phyloP scores from a whole-genome alignment of 2,888 invertebrate species.

The Conchocele bisecta region DNA sequence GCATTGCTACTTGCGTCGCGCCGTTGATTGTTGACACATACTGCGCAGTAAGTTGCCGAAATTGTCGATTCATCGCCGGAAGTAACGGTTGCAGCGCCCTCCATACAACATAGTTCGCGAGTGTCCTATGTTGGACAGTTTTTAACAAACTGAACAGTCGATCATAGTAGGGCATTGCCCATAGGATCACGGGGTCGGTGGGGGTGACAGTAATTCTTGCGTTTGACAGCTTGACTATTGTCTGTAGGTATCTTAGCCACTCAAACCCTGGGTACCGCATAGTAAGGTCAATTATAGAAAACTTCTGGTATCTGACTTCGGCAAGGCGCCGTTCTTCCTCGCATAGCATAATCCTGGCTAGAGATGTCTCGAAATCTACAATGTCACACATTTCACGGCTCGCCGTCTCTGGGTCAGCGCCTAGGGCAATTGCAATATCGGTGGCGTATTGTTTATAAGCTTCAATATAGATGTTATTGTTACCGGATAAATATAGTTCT shows the following conservation, averaged over 20 bases:
- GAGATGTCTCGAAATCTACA: neutral
- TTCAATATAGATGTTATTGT: neutral
- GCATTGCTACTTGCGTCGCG: conserved; percentile 5
- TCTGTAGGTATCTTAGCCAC: conserved; percentile 18
- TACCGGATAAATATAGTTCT: conserved; percentile 1
- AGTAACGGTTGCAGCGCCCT: conserved; percentile 21
- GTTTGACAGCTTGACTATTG: neutral
- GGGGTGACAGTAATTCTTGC: neutral
- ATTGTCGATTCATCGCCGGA: conserved; percentile 1
- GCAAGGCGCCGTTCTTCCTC: conserved; percentile 18
- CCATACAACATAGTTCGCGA: conserved; percentile 30
- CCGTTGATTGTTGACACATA: conserved; percentile 24
- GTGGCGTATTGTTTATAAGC: neutral
- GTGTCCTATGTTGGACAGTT: conserved; percentile 4
- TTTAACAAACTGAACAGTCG: neutral
- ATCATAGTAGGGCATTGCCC: conserved; percentile 29
- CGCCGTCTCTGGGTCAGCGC: neutral
- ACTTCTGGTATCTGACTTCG: conserved; percentile 1
- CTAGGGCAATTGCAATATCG: neutral
- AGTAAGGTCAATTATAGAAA: conserved; percentile 26
- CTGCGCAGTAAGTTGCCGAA: conserved; percentile 6
- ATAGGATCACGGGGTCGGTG: conserved; percentile 9
- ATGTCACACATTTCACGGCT: conserved; percentile 1
- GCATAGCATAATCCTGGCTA: neutral
- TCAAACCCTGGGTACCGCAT: conserved; percentile 24